Conservation (phyloP, 2,888 invertebrate genomes). For the Mythimna lalbum region DNA sequence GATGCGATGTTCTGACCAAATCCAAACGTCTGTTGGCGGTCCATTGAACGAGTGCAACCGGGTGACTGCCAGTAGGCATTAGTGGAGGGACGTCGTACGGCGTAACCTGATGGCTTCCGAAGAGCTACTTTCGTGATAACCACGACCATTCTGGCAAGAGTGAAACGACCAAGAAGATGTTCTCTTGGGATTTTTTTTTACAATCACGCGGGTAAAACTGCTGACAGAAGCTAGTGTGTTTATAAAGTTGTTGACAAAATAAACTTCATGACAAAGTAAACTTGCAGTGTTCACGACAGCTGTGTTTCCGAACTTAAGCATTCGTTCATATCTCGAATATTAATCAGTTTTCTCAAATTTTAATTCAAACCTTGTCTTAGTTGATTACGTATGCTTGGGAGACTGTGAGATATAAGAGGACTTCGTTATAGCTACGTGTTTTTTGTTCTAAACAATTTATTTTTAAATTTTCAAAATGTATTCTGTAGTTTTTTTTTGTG, state of each 20-base stretch:
- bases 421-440: neutral
- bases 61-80: too few species aligned
- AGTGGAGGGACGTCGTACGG: too few species aligned
- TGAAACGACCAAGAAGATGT: too few species aligned
- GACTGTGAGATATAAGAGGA: constrained; percentile 1
- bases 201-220: too few species aligned
- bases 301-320: constrained; percentile 48
- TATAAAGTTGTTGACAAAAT: constrained; percentile 35
- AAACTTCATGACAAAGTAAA: constrained; percentile 46
- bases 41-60: too few species aligned
- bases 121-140: too few species aligned
- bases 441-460: neutral
- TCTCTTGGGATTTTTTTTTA: too few species aligned
- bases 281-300: constrained; percentile 52
- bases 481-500: neutral
- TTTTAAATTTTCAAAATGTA: neutral
- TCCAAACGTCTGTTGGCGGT: too few species aligned
- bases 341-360: constrained; percentile 54
- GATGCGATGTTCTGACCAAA: too few species aligned
- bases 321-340: constrained; percentile 56
- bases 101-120: too few species aligned
- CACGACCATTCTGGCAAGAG: too few species aligned
- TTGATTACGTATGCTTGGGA: constrained; percentile 32
- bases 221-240: neutral
- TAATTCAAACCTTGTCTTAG: constrained; percentile 30